These are phyloP conservation scores for Calephelis nemesis DNA, from an alignment of 1,140 invertebrate species.

Conservation along the genomic window DNA sequence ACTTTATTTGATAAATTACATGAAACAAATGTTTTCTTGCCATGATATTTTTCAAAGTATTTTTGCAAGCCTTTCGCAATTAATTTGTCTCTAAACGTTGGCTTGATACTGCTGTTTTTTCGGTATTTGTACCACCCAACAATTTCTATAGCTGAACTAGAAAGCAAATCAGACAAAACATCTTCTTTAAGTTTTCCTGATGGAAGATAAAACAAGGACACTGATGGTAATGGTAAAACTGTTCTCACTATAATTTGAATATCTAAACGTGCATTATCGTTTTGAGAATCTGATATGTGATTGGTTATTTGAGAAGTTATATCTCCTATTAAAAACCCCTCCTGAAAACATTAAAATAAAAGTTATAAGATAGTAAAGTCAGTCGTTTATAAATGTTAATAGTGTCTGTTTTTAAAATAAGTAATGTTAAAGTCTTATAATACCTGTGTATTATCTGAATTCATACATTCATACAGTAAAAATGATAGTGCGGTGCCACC, in stretches of 20 bases:
- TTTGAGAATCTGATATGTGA: conserved; percentile 83
- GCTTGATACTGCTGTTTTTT: conserved; percentile 70
- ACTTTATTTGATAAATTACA: conserved; percentile 77
- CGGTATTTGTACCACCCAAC: conserved; percentile 84
- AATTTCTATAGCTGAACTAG: conserved; percentile 76
- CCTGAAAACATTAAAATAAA: conserved; percentile 72
- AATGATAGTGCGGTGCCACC: conserved; percentile 82
- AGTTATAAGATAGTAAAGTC: too few species aligned
- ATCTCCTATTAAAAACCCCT: conserved; percentile 84
- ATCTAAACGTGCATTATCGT: conserved; percentile 79
- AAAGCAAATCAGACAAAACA: conserved; percentile 74
- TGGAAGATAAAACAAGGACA: conserved; percentile 78
- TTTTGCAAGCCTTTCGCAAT: conserved; percentile 80
- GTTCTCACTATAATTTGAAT: conserved; percentile 81
- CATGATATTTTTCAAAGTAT: conserved; percentile 74
- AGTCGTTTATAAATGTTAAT: not conserved
- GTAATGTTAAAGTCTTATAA: conserved; percentile 18
- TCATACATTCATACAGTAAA: conserved; percentile 82
- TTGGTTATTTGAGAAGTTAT: conserved; percentile 81
- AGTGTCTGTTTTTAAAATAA: conserved; percentile 1
- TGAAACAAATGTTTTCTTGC: conserved; percentile 75
- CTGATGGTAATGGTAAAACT: conserved; percentile 78
- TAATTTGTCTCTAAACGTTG: conserved; percentile 79
- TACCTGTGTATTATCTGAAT: conserved; percentile 81
- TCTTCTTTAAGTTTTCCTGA: conserved; percentile 79